phyloP scores from a whole-genome alignment of 2,888 invertebrate species.

The Mystacides longicornis region DNA sequence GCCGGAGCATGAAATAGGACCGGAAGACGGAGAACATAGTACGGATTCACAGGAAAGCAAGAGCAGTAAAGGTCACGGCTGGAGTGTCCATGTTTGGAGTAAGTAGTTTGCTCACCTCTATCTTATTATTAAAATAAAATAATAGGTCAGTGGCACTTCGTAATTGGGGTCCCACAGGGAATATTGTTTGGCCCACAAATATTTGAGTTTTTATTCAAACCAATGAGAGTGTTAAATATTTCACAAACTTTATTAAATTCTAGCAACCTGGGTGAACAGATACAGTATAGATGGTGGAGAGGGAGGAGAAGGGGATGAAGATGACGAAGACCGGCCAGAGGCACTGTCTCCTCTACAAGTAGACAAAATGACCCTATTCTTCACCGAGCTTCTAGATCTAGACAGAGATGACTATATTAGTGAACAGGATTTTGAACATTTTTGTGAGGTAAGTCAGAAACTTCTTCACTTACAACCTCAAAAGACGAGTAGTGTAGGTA shows the following conservation, averaged over 20 bases:
- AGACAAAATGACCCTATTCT: constrained; percentile 65
- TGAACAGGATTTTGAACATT: constrained; percentile 61
- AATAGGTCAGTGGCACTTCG: neutral
- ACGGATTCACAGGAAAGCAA: constrained; percentile 34
- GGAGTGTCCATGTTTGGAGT: constrained; percentile 76
- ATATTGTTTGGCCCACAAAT: neutral
- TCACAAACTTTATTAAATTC: neutral
- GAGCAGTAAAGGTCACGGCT: constrained; percentile 49
- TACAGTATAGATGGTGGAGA: constrained; percentile 59
- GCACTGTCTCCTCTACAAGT: constrained; percentile 55
- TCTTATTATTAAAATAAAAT: neutral
- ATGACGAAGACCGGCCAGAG: constrained; percentile 46
- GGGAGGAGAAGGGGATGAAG: constrained; percentile 47
- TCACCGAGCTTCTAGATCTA: constrained; percentile 61
- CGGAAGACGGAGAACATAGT: constrained; percentile 38
- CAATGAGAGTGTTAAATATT: neutral
- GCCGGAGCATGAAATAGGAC: constrained; percentile 47
- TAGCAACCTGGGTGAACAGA: constrained; percentile 70
- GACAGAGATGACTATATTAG: constrained; percentile 65
- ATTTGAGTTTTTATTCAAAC: neutral
- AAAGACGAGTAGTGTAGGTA: too few species aligned
- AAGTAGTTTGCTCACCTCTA: constrained; percentile 33
- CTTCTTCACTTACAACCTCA: too few species aligned
- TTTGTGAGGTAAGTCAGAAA: constrained; percentile 65
- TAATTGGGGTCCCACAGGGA: neutral